These are phyloP conservation scores for Microcebus lehilahytsara DNA, from an alignment of 2,113 vertebrate species.

Conservation along the genomic window DNA sequence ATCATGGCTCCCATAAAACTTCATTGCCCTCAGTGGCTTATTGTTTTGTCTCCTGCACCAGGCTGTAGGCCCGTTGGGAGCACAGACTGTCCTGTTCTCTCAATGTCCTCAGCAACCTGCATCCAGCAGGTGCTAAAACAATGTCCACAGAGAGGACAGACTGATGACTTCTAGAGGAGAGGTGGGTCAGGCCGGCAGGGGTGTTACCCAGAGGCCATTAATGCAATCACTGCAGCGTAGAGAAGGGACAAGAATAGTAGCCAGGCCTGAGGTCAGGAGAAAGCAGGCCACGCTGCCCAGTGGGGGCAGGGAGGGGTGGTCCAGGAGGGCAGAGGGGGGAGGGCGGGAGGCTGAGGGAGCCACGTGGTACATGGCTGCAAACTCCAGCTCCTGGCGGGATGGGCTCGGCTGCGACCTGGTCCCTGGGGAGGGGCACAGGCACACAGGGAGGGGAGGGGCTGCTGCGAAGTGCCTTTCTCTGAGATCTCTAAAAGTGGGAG, in stretches of 20 bases:
- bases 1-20: not conserved
- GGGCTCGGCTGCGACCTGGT: not conserved
- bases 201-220: not conserved
- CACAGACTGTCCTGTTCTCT: not conserved
- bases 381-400: not conserved
- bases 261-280: conserved; percentile 18
- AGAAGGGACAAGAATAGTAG: not conserved
- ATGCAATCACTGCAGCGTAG: not conserved
- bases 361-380: rapidly evolving
- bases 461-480: rapidly evolving
- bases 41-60: not conserved
- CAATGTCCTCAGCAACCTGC: not conserved
- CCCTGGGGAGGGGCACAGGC: rapidly evolving
- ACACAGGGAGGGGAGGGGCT: not conserved
- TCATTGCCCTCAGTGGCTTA: rapidly evolving
- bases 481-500: not conserved
- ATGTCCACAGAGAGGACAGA: not conserved
- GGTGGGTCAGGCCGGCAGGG: conserved; percentile 26
- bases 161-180: not conserved
- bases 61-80: not conserved
- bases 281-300: not conserved
- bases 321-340: rapidly evolving
- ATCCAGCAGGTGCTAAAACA: not conserved
- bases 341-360: rapidly evolving
- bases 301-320: not conserved